Conservation (phyloP, 2,113 vertebrate species). For the Pterocles orientalis region DNA sequence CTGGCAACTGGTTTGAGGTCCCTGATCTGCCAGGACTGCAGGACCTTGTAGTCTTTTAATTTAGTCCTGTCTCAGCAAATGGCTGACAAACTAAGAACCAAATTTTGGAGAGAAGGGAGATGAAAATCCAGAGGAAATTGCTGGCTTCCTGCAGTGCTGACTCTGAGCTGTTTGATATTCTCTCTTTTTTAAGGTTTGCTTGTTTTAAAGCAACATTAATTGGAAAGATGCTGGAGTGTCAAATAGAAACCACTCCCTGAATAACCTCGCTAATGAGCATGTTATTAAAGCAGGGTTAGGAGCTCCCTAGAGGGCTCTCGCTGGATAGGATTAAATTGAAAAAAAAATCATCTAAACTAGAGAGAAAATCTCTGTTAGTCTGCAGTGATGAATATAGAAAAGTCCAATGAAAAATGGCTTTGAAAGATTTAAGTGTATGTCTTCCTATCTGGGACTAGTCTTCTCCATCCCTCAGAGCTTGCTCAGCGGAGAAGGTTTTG, state of each 20-base stretch:
- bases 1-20: not conserved
- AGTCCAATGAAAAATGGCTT: conserved; percentile 71
- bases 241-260: conserved; percentile 66
- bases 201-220: conserved; percentile 70
- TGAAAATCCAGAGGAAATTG: conserved; percentile 57
- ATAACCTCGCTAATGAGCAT: conserved; percentile 68
- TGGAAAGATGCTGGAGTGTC: conserved; percentile 66
- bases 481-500: conserved; percentile 53
- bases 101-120: conserved; percentile 28
- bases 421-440: conserved; percentile 54
- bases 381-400: conserved; percentile 59
- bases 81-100: not conserved
- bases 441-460: not conserved
- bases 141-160: conserved; percentile 24
- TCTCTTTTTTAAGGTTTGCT: conserved; percentile 58
- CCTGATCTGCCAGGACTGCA: not conserved
- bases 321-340: conserved; percentile 69
- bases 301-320: conserved; percentile 56
- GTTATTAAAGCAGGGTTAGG: conserved; percentile 71
- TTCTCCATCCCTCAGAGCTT: conserved; percentile 7
- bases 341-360: conserved; percentile 53
- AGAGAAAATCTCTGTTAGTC: conserved; percentile 38
- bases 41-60: not conserved
- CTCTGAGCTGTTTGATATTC: conserved; percentile 50
- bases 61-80: conserved; percentile 18